A percentile compares a stretch with the other conserved stretches of the same genome.
Conservation (phyloP, 2,797 vertebrate species). For the Acridotheres tristis region DNA sequence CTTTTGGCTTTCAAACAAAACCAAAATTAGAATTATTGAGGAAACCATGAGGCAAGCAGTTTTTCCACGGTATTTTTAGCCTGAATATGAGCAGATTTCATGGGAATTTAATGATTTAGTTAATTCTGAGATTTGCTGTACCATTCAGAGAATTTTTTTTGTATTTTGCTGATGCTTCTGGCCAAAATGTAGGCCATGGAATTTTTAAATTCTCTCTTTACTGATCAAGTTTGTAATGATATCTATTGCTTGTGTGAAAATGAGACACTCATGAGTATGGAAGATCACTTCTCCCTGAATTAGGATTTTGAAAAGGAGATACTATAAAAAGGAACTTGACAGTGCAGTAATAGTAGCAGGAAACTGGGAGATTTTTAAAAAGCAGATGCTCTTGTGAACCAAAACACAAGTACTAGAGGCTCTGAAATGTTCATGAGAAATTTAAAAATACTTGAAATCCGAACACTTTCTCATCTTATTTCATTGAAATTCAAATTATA, state of each 20-base stretch:
- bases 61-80: background rate
- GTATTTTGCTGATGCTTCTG: slow-evolving; percentile 15
- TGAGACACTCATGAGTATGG: background rate
- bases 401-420: background rate
- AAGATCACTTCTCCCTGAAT: background rate
- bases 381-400: slow-evolving; percentile 32
- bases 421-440: slow-evolving; percentile 14
- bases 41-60: background rate
- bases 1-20: slow-evolving; percentile 2
- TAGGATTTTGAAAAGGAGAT: background rate
- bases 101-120: background rate
- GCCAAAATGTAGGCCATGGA: background rate
- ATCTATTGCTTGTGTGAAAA: background rate
- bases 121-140: background rate
- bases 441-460: slow-evolving; percentile 49
- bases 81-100: slow-evolving; percentile 16
- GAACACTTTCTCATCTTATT: slow-evolving; percentile 30
- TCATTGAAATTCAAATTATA: slow-evolving; percentile 56
- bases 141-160: background rate
- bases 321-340: background rate
- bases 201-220: background rate
- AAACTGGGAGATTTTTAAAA: slow-evolving; percentile 12
- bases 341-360: background rate
- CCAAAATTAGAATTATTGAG: slow-evolving; percentile 38
- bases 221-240: background rate